These are phyloP conservation scores for Chondrosia reniformis DNA, from an alignment of 37 sponge, comb jelly and placozoan genomes.

Conservation along the genomic window DNA sequence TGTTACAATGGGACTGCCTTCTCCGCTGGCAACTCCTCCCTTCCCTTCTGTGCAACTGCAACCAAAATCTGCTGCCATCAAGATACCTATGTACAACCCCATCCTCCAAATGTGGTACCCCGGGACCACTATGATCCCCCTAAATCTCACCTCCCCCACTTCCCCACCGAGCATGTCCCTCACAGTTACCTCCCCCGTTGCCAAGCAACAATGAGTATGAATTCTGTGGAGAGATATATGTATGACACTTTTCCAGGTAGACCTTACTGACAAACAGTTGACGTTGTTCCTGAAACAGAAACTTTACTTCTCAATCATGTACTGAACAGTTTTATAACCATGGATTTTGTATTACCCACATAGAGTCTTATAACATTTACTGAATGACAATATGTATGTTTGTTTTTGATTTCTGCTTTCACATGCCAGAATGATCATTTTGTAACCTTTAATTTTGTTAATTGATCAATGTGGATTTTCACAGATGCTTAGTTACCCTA, in stretches of 20 bases:
- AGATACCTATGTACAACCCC: not conserved
- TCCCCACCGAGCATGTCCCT: not conserved
- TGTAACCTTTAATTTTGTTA: too few relatives aligned
- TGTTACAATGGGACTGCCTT: not conserved
- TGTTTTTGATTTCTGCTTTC: too few relatives aligned
- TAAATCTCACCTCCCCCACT: not conserved
- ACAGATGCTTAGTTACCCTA: too few relatives aligned
- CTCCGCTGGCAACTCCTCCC: not conserved
- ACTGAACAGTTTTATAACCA: not conserved
- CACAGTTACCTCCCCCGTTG: not conserved
- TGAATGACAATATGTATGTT: not conserved
- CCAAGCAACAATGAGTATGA: slow-evolving; percentile 15
- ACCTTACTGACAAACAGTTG: too few relatives aligned
- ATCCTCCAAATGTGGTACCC: slow-evolving; percentile 22
- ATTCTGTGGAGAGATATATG: too few relatives aligned
- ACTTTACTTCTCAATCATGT: not conserved
- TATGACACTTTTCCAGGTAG: too few relatives aligned
- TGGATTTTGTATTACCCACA: not conserved
- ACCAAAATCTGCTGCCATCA: not conserved
- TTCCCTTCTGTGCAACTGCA: not conserved
- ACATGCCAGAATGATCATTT: too few relatives aligned
- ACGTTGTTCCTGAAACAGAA: not conserved
- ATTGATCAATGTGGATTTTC: too few relatives aligned
- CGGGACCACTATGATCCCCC: not conserved
- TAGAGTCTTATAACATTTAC: not conserved